Evolutionary conservation across 1,140 invertebrate species (phyloP), one percentile per base, ranked within the genome.

Genomic region (Dinoponera quadriceps): DNA sequence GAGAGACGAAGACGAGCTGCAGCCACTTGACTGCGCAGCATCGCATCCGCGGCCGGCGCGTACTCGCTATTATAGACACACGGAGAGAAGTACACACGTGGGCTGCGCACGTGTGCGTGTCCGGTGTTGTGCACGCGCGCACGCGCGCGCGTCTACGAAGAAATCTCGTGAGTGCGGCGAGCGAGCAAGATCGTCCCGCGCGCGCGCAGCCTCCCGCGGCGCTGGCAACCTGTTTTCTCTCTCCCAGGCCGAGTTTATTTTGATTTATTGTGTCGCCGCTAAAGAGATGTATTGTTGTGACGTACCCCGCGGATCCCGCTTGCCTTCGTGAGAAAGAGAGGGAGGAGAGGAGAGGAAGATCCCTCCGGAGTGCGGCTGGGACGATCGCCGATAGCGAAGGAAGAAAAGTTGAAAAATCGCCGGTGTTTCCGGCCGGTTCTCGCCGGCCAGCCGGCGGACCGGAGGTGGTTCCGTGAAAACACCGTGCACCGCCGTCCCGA

Each of bases 231-330:
- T 92, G 92, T 92, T 92, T 90, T 91, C 88, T 90, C 89, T 90
- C 87, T 88, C 84, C 85, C 84, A 84, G 38, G 82, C 71, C 81
- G 87, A 90, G 85, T 92, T 92, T 92, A 93, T 92, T 92, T 92
- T 92, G 92, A 92, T 92, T 91, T 91, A 92, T 92, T 89, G 88
- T 92, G 89, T 92, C 91, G 91, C 88, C 91, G 90, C 90, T 91
- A 92, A 92, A 92, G 90, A 92, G 91, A 92, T 91, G 90, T 91
- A 92, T 92, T 92, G 91, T 92, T 92, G 87, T 92, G 92, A 92
- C 92, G 86, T 92, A 92, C 86, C 86, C 85, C 85, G 83, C 55
- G 60, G 54, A 85, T 85, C 84, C 78, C 49, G 83, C 68, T 65
- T 44, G 65, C 65, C 75, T 84, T 65, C 75, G 83, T 57, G 57